Evolutionary conservation across 2,113 vertebrate genomes (phyloP), one percentile per base, ranked within the genome.

Genomic region (Ifrita kowaldi): DNA sequence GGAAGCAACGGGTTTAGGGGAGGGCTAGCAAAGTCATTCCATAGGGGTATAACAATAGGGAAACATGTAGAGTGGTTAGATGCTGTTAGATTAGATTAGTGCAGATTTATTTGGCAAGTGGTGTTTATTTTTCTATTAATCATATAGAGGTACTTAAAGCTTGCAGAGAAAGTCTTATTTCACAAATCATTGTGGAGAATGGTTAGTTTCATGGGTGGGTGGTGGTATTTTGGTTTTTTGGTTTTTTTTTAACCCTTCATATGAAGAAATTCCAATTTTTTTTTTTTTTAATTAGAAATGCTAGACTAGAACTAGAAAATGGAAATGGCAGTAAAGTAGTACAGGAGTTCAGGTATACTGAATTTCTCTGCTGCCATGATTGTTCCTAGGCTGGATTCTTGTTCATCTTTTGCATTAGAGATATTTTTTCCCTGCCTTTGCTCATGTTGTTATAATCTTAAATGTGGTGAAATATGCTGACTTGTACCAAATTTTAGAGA

Each of bases 81-180:
- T 95, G 73, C 23, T 90, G n/a, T 96, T 92, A 96, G 92, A 95
- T 92, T 92, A 94, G 92, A 95, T 96, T 90, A 88, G 76, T 22
- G 30, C 41, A 78, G 76, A 89, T 90, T 93, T 91, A 95, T 92
- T 90, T 84, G 59, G 49, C 44, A 71, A 93, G 79, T 78, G 32
- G 17, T 90, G 56, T 87, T 96, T 84, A 42, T 90, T 90, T 94
- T 90, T 60, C 69, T 92, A 7, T 95, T 84, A 92, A 84, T 64
- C 23, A 35, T 56, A 56, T 9, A 49, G 49, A 49, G 26, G 13
- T 60, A 60, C 56, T 67, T 86, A 26, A 60, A 84, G 18, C 37
- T 71, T 86, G 32, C 16, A 90, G 89, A 88, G 83, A 32, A 59
- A 30, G 27, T 39, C 26, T 59, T 62, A 37, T 16, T 90, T 37